Percentiles rank a stretch among this genome's conserved stretches.
Conservation (phyloP, 2,113 vertebrate species). For the Tiliqua scincoides region DNA sequence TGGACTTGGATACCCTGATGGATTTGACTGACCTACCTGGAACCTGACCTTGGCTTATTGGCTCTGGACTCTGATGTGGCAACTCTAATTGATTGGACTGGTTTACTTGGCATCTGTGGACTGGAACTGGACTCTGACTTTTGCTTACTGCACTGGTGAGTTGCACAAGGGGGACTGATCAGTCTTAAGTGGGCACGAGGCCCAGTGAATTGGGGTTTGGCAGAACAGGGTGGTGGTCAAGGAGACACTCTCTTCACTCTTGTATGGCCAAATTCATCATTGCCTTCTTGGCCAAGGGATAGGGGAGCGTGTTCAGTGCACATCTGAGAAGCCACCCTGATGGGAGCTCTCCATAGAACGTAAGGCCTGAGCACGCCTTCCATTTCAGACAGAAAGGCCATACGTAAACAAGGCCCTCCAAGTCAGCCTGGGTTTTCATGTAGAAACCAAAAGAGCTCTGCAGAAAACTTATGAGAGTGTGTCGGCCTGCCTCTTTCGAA, state of each 20-base stretch:
- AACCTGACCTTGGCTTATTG: no score
- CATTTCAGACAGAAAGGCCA: background rate
- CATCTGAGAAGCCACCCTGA: background rate
- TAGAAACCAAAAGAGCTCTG: background rate
- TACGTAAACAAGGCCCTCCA: background rate
- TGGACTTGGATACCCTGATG: no score
- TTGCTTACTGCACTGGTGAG: no score
- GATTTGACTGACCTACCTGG: no score
- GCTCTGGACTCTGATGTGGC: no score
- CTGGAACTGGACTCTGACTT: no score
- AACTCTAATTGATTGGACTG: no score
- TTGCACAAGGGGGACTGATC: no score
- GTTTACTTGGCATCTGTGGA: no score
- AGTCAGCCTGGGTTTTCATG: background rate
- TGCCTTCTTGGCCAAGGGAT: no score
- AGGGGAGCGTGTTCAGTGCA: background rate
- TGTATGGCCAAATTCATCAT: background rate
- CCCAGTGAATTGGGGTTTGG: no score
- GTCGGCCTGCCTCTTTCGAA: background rate
- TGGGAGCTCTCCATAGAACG: background rate
- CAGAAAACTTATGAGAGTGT: background rate
- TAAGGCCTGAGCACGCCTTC: background rate
- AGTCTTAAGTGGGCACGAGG: no score
- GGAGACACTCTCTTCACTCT: background rate
- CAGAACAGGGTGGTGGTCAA: background rate